phyloP scores from a whole-genome alignment of 2,113 vertebrate species.

The Festucalex cinctus region DNA sequence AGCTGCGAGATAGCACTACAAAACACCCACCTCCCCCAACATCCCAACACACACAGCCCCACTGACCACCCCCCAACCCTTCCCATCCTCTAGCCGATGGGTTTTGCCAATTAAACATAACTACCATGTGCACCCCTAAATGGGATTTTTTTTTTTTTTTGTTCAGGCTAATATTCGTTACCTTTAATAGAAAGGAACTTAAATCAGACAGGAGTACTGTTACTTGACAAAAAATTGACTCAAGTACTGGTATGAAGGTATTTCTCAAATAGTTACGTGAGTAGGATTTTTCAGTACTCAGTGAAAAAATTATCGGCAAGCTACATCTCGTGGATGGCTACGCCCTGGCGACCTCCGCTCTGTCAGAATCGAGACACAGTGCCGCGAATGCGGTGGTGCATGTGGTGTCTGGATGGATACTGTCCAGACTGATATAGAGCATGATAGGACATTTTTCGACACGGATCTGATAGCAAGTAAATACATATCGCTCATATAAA shows the following conservation, averaged over 20 bases:
- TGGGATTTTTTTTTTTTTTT: too few species aligned
- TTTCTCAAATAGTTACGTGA: neutral
- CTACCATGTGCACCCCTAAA: too few species aligned
- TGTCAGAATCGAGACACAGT: slow-evolving; percentile 44
- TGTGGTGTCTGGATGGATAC: slow-evolving; percentile 58
- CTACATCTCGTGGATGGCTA: neutral
- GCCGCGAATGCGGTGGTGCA: slow-evolving; percentile 59
- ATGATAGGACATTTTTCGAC: slow-evolving; percentile 33
- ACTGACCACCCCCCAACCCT: slow-evolving; percentile 8
- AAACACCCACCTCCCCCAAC: slow-evolving; percentile 15
- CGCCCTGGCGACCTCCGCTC: slow-evolving; percentile 17
- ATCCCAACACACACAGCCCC: neutral
- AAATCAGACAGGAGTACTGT: too few species aligned
- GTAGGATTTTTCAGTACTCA: neutral
- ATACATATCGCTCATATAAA: too few species aligned
- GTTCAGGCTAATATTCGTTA: neutral
- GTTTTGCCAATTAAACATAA: neutral
- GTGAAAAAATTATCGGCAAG: neutral
- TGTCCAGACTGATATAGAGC: slow-evolving; percentile 67
- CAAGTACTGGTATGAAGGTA: neutral
- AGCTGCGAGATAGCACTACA: slow-evolving; percentile 82
- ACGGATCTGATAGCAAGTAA: too few species aligned
- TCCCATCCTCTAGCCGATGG: neutral
- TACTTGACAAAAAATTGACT: too few species aligned
- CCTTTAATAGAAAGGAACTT: too few species aligned